Conservation (phyloP, 2,888 invertebrate genomes). For the Desoria tigrina region DNA sequence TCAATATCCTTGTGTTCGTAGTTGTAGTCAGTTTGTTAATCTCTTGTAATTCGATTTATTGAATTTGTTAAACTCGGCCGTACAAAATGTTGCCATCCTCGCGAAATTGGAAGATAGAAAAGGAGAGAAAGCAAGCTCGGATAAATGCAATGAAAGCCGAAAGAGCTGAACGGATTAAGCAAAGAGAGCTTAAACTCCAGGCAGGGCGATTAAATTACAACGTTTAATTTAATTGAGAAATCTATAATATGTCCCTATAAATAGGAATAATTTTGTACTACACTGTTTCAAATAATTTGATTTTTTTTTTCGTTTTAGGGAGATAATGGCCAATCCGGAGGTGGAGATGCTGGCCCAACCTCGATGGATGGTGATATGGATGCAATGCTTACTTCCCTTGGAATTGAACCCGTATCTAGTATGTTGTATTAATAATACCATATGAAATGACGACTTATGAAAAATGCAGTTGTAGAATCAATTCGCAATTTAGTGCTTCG, state of each 20-base stretch:
- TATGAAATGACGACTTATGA: no score
- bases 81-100: constrained; percentile 42
- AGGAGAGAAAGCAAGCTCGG: constrained; percentile 53
- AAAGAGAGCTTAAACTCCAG: constrained; percentile 33
- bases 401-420: constrained; percentile 80
- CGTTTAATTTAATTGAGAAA: constrained; percentile 1
- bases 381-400: constrained; percentile 81
- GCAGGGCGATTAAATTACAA: constrained; percentile 8
- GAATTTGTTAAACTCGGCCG: no score
- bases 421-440: constrained; percentile 52
- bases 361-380: constrained; percentile 62
- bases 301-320: constrained; percentile 36
- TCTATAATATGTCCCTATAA: constrained; percentile 14
- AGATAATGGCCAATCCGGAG: constrained; percentile 35
- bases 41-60: no score
- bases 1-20: no score
- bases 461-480: no score
- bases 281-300: neutral
- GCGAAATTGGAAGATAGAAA: constrained; percentile 54
- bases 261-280: no score
- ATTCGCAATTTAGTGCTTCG: no score
- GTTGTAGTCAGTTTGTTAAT: no score
- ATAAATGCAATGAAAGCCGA: constrained; percentile 51
- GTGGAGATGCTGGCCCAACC: constrained; percentile 47
- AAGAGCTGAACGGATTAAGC: constrained; percentile 50